Evolutionary conservation across 2,797 vertebrate genomes (phyloP).

Genomic region (Microtus obscurus): DNA sequence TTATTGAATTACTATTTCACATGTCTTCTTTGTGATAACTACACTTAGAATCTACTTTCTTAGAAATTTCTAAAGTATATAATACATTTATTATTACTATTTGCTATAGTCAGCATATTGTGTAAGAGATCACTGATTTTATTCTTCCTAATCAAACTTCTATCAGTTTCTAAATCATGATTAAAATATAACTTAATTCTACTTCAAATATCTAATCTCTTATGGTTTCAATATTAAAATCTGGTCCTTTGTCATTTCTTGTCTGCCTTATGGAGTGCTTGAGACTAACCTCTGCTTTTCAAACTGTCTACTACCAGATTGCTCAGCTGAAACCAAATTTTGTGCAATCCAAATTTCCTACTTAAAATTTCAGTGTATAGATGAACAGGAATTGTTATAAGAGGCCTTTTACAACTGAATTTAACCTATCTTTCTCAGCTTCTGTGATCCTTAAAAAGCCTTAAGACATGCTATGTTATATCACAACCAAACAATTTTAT

Average conservation of each 20-base stretch:
- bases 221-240: constrained; percentile 3
- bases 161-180: not conserved
- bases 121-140: not conserved
- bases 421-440: not conserved
- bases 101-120: not conserved
- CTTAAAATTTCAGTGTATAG: not conserved
- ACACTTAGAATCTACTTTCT: not conserved
- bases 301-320: not conserved
- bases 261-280: not conserved
- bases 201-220: not conserved
- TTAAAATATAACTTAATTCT: not conserved
- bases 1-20: not conserved
- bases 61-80: not conserved
- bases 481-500: not conserved
- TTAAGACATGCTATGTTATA: not conserved
- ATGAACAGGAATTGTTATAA: not conserved
- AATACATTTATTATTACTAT: not conserved
- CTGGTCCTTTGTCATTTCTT: not conserved
- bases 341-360: not conserved
- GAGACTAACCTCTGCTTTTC: not conserved
- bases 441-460: not conserved
- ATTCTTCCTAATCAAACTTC: not conserved
- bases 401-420: not conserved
- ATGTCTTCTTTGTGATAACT: not conserved
- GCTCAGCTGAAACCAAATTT: not conserved